Conservation (phyloP, 2,113 vertebrate genomes). For the Plotosus lineatus region DNA sequence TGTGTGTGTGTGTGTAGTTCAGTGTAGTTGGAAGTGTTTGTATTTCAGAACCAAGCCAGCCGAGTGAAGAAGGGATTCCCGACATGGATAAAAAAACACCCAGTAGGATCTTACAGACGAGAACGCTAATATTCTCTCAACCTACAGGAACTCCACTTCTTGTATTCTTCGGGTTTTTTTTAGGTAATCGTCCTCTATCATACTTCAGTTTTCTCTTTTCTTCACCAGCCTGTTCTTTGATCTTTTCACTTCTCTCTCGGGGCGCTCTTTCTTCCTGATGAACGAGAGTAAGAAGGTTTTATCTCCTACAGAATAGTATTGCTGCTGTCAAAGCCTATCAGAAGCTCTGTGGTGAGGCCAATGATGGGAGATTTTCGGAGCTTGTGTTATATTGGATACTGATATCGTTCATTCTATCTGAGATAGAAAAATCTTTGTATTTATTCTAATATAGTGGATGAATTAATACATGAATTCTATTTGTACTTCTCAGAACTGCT, state of each 20-base stretch:
- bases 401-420: constrained; percentile 55
- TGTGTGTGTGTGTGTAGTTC: neutral
- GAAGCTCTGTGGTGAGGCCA: constrained; percentile 63
- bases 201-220: neutral
- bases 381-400: constrained; percentile 61
- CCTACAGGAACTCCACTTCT: neutral
- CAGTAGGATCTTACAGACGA: neutral
- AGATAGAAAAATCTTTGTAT: neutral
- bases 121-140: constrained; percentile 5
- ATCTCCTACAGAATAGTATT: constrained; percentile 72
- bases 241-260: constrained; percentile 33
- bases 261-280: constrained; percentile 50
- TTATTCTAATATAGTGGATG: too few relatives aligned
- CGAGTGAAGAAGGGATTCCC: neutral
- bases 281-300: constrained; percentile 60
- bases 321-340: constrained; percentile 74
- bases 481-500: too few relatives aligned
- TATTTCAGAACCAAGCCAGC: neutral
- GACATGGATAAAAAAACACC: constrained; percentile 25
- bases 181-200: neutral
- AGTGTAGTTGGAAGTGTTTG: constrained; percentile 9
- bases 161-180: neutral
- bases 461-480: too few relatives aligned
- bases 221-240: constrained; percentile 21
- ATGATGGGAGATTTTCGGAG: constrained; percentile 56